Evolutionary conservation across 2,113 vertebrate species (phyloP).

Genomic region (Pedionomus torquatus): DNA sequence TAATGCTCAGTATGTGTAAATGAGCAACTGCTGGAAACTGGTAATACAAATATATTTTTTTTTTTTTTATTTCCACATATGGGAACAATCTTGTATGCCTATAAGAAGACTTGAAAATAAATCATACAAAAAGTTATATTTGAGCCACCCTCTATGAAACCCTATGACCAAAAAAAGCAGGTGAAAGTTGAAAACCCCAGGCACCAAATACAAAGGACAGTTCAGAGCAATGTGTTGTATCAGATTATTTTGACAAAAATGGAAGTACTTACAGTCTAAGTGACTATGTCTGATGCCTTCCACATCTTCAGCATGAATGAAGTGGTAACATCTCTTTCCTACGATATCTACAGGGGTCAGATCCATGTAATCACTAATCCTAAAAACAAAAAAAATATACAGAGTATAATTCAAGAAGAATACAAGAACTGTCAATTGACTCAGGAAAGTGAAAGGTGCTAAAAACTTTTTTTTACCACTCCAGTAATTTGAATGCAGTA

Average conservation of each 20-base stretch:
- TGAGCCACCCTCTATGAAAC: background rate
- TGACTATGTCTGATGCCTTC: slow-evolving; percentile 96
- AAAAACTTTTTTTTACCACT: background rate
- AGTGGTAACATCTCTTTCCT: slow-evolving; percentile 97
- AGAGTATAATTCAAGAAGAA: slow-evolving; percentile 49
- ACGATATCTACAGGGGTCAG: slow-evolving; percentile 94
- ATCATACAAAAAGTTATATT: background rate
- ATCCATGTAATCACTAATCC: slow-evolving; percentile 99
- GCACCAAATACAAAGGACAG: background rate
- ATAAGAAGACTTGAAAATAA: background rate
- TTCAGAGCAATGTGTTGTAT: background rate
- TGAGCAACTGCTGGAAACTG: background rate
- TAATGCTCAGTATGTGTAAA: background rate
- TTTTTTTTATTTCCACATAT: background rate
- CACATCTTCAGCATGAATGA: slow-evolving; percentile 97
- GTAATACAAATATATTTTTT: background rate
- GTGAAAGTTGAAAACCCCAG: background rate
- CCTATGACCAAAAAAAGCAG: background rate
- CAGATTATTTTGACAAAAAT: background rate
- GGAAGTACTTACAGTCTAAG: slow-evolving; percentile 91
- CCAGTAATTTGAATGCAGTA: background rate
- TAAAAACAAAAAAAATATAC: slow-evolving; percentile 68
- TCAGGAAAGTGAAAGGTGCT: background rate
- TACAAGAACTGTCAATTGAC: background rate
- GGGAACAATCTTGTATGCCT: background rate